Percentiles rank a stretch among this genome's conserved stretches.
Evolutionary conservation across 2,113 vertebrate genomes (phyloP).

Genomic region (human): DNA sequence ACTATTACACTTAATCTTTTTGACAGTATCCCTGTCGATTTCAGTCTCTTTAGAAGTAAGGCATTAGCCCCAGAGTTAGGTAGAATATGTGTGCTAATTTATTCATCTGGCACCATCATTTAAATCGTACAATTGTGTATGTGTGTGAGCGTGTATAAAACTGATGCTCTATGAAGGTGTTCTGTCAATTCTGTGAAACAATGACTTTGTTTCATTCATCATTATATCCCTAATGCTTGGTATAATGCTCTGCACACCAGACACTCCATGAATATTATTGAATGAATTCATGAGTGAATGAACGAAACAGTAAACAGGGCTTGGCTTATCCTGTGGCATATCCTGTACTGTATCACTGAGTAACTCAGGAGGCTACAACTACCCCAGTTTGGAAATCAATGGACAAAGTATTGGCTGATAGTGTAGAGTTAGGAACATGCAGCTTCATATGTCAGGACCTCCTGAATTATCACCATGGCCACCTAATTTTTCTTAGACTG

Average conservation of each 20-base stretch:
- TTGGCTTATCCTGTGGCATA: background rate
- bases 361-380: background rate
- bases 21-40: background rate
- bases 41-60: background rate
- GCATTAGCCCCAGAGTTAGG: background rate
- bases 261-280: background rate
- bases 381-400: background rate
- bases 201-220: background rate
- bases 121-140: background rate
- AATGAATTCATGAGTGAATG: background rate
- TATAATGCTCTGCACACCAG: background rate
- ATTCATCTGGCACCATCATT: background rate
- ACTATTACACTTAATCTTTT: background rate
- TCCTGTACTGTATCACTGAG: background rate
- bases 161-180: background rate
- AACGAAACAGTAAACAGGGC: background rate
- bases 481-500: background rate
- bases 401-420: background rate
- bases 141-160: background rate
- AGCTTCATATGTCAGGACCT: background rate
- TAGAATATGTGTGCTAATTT: background rate
- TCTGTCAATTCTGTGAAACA: background rate
- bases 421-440: background rate
- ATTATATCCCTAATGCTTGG: background rate
- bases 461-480: background rate